Percentiles rank a stretch among this genome's conserved stretches.
Evolutionary conservation across 2,113 vertebrate genomes (phyloP).

Genomic region (Amblyornis subalaris): DNA sequence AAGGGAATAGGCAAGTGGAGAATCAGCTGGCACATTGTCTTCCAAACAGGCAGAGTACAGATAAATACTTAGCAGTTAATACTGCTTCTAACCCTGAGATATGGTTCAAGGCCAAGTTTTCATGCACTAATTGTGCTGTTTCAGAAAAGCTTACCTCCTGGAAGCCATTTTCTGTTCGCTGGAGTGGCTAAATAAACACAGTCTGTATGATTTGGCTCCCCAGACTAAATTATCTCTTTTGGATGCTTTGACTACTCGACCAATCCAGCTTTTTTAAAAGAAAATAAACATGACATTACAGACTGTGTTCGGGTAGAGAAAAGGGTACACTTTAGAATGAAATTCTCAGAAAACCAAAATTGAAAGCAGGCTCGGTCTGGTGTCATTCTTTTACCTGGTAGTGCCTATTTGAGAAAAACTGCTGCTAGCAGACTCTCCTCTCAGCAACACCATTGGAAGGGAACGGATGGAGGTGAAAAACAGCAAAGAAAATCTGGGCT

Average conservation of each 20-base stretch:
- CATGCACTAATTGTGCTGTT: conserved; percentile 38
- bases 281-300: background rate
- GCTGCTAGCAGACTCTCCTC: background rate
- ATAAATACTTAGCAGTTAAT: conserved; percentile 10
- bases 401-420: background rate
- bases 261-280: conserved; percentile 1
- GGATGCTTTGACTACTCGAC: background rate
- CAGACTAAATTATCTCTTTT: conserved; percentile 26
- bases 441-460: background rate
- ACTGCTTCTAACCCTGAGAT: conserved; percentile 33
- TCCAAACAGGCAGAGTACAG: background rate
- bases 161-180: conserved; percentile 2
- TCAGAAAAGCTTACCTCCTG: conserved; percentile 34
- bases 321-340: background rate
- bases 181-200: conserved; percentile 39
- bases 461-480: background rate
- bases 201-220: conserved; percentile 10
- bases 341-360: background rate
- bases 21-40: background rate
- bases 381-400: background rate
- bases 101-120: conserved; percentile 40
- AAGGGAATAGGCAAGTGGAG: background rate
- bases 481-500: background rate
- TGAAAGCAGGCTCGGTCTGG: background rate
- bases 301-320: background rate